Evolutionary conservation across 2,113 vertebrate genomes (phyloP), one percentile per base, ranked within the genome.

Genomic region (Chrysemys picta): DNA sequence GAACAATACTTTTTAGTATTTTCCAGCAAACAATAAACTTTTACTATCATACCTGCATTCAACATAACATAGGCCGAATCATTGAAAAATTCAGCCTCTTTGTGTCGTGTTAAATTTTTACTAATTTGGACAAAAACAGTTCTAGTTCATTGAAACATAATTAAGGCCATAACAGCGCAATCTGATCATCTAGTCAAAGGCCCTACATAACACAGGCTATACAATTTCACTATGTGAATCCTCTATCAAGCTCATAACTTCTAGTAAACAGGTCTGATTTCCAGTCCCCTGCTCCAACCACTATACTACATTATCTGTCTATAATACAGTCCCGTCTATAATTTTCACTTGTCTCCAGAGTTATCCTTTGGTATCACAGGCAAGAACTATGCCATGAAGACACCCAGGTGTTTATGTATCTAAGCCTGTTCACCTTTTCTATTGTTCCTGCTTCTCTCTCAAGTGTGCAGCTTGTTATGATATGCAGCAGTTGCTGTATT

Each of bases 361-460:
- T n/a, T 72, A 22, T n/a, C 42, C 24, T 27, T 13, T 47, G 75
- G 25, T 52, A 47, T 17, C 14, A 0, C 3, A 2, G 3, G 27
- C 1, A 3, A 47, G 72, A 84, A 7, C 78, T 9, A 21, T 59
- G 10, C 81, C n/a, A 0, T 1, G n/a, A 79, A 24, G 25, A 25
- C 42, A 11, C 50, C 17, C 57, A 8, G 6, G 4, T 0, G 1
- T 65, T 45, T 12, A 2, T 2, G 9, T 11, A 19, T 1, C 45
- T 49, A 35, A 27, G 25, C 17, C 65, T 0, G 11, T 17, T 56
- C 29, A 54, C 0, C 0, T 38, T 75, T 38, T 50, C 29, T 1
- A 1, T 75, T 35, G 27, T 57, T 84, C 53, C 82, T 22, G 52
- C 75, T 91, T 35, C 7, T 53, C 87, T 80, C 49, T 86, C 8